Evolutionary conservation across 2,888 invertebrate species (phyloP), one percentile per base, ranked within the genome.

Genomic region (Xestia c-nigrum): DNA sequence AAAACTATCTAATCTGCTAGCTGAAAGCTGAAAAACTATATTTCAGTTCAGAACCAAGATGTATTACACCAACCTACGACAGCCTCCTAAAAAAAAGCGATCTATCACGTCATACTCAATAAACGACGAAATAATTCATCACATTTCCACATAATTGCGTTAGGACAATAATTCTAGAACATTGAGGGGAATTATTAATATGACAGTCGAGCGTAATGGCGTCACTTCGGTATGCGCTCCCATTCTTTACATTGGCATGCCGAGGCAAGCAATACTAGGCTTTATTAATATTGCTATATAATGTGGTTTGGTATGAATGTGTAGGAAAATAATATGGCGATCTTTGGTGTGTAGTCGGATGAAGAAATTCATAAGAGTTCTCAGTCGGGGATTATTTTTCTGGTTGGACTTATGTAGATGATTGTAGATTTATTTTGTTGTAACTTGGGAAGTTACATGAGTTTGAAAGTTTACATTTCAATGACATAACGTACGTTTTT

Each of bases 181-280:
- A 83, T 77, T 78, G 78, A 76, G 46, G 80, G 78, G 87, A 93
- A 93, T 92, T 93, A 94, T 92, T 93, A 93, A 93, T 92, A 91
- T 87, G 88, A 84, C 84, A 87, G 83, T 80, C 74, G 61, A 47
- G 72, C 74, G 78, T 77, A 75, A 85, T 85, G 92, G 92, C 92
- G 93, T 93, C 91, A 91, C 88, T 80, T 72, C 68, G 93, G 92
- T 87, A 94, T 93, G 90, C 90, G 94, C 77, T 90, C 93, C 89
- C 94, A 94, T 95, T 94, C 94, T 93, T 93, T 89, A 89, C 87
- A 84, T 82, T 88, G 90, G 91, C 89, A 90, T 90, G 85, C 86
- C 87, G 88, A 87, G 59, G 68, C 76, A 69, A 76, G 85, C 78
- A 80, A 85, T 85, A 76, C 70, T 67, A 64, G 80, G 78, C 87